Conservation (phyloP, 2,888 invertebrate genomes). For the Andrena dorsata region DNA sequence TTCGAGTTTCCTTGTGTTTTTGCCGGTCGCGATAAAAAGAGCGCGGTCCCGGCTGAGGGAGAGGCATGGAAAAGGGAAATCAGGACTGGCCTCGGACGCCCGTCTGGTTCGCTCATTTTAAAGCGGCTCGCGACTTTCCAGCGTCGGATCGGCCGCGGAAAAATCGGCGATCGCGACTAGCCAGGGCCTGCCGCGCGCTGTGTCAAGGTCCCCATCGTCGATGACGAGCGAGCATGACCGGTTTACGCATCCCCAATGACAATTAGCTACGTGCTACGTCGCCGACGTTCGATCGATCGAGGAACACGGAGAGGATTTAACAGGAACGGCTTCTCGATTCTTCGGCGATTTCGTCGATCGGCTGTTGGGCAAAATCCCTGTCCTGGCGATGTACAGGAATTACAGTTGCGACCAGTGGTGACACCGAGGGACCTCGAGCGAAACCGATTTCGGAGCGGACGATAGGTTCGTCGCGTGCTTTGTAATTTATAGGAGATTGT, state of each 20-base stretch:
- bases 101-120: not conserved
- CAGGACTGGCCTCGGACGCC: constrained; percentile 4
- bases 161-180: not conserved
- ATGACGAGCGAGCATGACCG: constrained; percentile 18
- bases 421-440: not conserved
- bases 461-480: not conserved
- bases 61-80: constrained; percentile 63
- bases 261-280: constrained; percentile 40
- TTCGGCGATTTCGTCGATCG: not conserved
- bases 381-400: not conserved
- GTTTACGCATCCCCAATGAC: constrained; percentile 47
- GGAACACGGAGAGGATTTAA: not conserved
- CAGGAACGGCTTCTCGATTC: not conserved
- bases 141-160: not conserved
- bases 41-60: constrained; percentile 5
- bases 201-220: constrained; percentile 31
- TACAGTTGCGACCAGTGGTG: not conserved
- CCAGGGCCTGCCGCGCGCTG: constrained; percentile 1
- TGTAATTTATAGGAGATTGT: not conserved
- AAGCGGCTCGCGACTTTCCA: constrained; percentile 20
- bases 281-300: not conserved
- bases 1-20: constrained; percentile 48
- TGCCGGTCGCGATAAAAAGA: constrained; percentile 36
- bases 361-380: not conserved
- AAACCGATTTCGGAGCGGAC: not conserved